These are phyloP conservation scores for Trachelus tabidus DNA, from an alignment of 2,888 invertebrate species.

Conservation along the genomic window DNA sequence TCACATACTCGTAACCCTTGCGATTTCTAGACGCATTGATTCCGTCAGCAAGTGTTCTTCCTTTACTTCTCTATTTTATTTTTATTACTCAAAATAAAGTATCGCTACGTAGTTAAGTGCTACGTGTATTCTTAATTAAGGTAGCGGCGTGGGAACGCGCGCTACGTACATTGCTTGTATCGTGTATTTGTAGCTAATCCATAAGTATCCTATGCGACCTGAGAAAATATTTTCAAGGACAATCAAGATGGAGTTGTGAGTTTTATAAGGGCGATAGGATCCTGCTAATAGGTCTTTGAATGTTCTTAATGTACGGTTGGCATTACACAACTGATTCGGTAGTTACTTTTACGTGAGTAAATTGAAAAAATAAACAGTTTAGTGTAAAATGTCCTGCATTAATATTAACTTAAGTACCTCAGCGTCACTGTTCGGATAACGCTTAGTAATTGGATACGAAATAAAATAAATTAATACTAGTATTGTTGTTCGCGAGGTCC, in stretches of 20 bases:
- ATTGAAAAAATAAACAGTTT: background rate
- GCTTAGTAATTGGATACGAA: background rate
- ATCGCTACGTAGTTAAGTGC: slow-evolving; percentile 40
- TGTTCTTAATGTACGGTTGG: background rate
- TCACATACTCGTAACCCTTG: background rate
- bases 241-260: background rate
- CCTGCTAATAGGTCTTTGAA: background rate
- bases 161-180: background rate
- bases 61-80: slow-evolving; percentile 25
- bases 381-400: background rate
- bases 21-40: background rate
- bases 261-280: background rate
- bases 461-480: slow-evolving; percentile 4
- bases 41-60: background rate
- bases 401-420: background rate
- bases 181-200: background rate
- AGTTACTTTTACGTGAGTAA: background rate
- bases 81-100: slow-evolving; percentile 45
- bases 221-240: background rate
- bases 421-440: background rate
- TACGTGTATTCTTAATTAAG: slow-evolving; percentile 11
- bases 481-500: background rate
- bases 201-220: background rate
- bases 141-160: background rate
- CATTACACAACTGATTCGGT: background rate